Percentiles rank a stretch among this genome's conserved stretches.
Evolutionary conservation across 2,888 invertebrate species (phyloP).

Genomic region (Drosophila sordidapex): DNA sequence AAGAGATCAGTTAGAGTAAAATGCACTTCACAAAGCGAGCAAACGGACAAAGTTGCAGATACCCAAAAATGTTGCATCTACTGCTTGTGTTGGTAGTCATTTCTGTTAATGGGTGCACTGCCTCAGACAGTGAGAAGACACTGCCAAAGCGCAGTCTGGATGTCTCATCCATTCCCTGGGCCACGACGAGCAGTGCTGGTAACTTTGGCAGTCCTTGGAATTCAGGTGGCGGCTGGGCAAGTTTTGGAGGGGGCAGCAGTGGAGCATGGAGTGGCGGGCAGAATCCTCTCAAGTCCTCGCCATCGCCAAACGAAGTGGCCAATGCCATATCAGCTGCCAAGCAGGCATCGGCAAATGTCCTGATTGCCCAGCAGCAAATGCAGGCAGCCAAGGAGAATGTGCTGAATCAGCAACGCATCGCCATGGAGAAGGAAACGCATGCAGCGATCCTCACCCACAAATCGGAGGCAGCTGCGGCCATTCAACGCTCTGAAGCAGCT

Average conservation of each 20-base stretch:
- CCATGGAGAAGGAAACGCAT: slow-evolving; percentile 90
- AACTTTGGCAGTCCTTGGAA: slow-evolving; percentile 54
- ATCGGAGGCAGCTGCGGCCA: slow-evolving; percentile 89
- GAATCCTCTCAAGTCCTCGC: slow-evolving; percentile 55
- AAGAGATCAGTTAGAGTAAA: slow-evolving; percentile 16
- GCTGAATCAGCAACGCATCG: slow-evolving; percentile 89
- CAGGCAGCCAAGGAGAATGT: slow-evolving; percentile 90
- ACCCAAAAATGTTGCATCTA: slow-evolving; percentile 24
- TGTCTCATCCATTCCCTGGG: slow-evolving; percentile 62
- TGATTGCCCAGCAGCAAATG: slow-evolving; percentile 90
- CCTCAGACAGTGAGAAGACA: slow-evolving; percentile 43
- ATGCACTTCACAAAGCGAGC: slow-evolving; percentile 31
- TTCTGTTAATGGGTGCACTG: slow-evolving; percentile 24
- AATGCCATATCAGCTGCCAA: slow-evolving; percentile 91
- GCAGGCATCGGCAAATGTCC: slow-evolving; percentile 89
- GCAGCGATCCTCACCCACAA: slow-evolving; percentile 88
- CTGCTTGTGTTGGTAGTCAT: slow-evolving; percentile 28
- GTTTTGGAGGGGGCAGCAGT: slow-evolving; percentile 14
- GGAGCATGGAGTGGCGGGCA: slow-evolving; percentile 51
- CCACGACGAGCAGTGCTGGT: slow-evolving; percentile 31
- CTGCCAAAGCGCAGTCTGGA: slow-evolving; percentile 77
- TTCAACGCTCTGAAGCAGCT: slow-evolving; percentile 89
- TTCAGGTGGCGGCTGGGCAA: slow-evolving; percentile 41
- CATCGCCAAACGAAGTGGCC: slow-evolving; percentile 89
- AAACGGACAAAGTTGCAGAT: slow-evolving; percentile 3